A percentile compares a stretch with the other conserved stretches of the same genome.
Conservation (phyloP, 1,140 invertebrate species). For the Eurytemora carolleeae region DNA sequence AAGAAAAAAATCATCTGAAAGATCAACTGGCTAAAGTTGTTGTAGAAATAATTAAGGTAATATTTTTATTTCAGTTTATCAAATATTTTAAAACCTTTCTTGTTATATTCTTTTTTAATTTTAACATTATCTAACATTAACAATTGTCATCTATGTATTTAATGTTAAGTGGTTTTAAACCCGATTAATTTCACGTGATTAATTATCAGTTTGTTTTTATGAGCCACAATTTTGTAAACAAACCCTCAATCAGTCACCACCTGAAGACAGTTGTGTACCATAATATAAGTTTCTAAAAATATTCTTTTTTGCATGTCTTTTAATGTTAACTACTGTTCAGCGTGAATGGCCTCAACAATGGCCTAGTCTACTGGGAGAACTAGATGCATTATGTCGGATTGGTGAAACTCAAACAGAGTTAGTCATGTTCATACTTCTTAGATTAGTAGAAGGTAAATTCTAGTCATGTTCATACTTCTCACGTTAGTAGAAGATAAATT, state of each 20-base stretch:
- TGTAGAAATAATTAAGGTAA: slow-evolving; percentile 68
- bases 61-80: no score
- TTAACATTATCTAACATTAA: neutral
- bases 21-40: slow-evolving; percentile 65
- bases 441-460: slow-evolving; percentile 67
- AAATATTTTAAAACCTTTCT: no score
- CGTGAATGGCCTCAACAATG: slow-evolving; percentile 89
- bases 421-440: slow-evolving; percentile 58
- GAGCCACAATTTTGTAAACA: no score
- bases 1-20: slow-evolving; percentile 47
- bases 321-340: slow-evolving; percentile 26
- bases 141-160: neutral
- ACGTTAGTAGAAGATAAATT: no score
- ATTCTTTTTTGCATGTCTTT: neutral
- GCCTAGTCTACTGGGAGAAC: slow-evolving; percentile 56
- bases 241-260: no score
- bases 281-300: neutral
- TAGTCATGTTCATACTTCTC: no score
- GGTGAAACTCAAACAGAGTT: slow-evolving; percentile 67
- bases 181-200: neutral
- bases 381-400: slow-evolving; percentile 41
- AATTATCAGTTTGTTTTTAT: neutral
- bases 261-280: no score
- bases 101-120: neutral
- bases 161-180: neutral